Conservation (phyloP, 2,797 vertebrate species). For the Cephalopachus bancanus region DNA sequence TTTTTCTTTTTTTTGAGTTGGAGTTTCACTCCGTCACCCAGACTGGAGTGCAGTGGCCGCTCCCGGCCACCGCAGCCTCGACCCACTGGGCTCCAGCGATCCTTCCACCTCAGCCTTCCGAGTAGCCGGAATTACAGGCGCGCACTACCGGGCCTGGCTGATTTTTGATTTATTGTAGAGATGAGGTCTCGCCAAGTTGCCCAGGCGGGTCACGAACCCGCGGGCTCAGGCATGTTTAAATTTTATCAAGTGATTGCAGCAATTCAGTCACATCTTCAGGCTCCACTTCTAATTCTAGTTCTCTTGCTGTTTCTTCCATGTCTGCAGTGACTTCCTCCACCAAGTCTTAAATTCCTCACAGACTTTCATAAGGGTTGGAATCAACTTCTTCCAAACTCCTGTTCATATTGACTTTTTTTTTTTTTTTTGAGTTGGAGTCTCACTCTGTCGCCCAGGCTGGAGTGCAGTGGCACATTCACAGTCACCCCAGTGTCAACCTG, state of each 20-base stretch:
- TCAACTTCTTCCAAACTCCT: background rate
- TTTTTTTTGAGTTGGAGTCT: too few species aligned
- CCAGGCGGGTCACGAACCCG: background rate
- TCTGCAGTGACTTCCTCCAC: background rate
- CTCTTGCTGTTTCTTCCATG: background rate
- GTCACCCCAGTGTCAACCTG: too few species aligned
- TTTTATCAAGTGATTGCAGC: background rate
- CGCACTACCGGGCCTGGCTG: too few species aligned
- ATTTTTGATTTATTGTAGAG: background rate
- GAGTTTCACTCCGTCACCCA: too few species aligned
- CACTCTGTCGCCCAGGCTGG: too few species aligned
- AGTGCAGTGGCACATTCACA: too few species aligned
- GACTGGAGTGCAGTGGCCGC: too few species aligned
- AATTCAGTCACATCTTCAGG: background rate
- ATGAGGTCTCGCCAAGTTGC: background rate
- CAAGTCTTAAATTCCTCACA: background rate
- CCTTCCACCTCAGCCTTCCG: too few species aligned
- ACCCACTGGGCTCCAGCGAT: too few species aligned
- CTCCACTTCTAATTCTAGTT: background rate
- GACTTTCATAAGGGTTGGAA: background rate
- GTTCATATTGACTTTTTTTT: background rate
- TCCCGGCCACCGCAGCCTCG: too few species aligned
- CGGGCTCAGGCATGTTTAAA: background rate
- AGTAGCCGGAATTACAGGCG: too few species aligned
- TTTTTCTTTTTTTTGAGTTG: too few species aligned